These are phyloP conservation scores for Notothenia coriiceps DNA, from an alignment of 2,113 vertebrate species.

Conservation along the genomic window DNA sequence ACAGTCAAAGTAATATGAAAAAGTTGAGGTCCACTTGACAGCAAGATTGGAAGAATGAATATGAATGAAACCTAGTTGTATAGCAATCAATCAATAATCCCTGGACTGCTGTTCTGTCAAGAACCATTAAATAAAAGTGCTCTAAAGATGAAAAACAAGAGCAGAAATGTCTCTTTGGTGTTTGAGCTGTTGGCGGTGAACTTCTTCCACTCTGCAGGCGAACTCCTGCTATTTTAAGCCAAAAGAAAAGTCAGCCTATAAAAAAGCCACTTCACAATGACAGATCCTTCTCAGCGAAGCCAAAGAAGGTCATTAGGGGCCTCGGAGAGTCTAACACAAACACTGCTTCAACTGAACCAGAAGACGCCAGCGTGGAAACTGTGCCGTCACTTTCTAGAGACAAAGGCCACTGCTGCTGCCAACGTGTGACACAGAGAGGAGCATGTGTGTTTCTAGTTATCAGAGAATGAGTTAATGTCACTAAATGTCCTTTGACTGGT, in stretches of 20 bases:
- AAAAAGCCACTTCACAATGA: slow-evolving; percentile 56
- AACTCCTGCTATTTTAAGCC: slow-evolving; percentile 57
- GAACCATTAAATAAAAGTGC: neutral
- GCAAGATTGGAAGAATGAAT: neutral
- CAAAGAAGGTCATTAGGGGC: slow-evolving; percentile 48
- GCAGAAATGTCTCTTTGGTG: neutral
- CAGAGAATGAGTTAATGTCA: slow-evolving; percentile 49
- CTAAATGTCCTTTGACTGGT: slow-evolving; percentile 47
- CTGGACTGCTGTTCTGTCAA: neutral
- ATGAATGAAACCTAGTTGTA: neutral
- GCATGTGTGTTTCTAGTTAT: slow-evolving; percentile 39
- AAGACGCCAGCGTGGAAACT: slow-evolving; percentile 48
- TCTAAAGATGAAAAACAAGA: neutral
- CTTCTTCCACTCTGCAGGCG: slow-evolving; percentile 17
- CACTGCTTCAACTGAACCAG: slow-evolving; percentile 29
- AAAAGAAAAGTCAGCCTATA: slow-evolving; percentile 51
- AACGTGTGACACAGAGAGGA: slow-evolving; percentile 34
- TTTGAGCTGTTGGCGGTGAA: neutral
- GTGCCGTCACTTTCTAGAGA: slow-evolving; percentile 56
- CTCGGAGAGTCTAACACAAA: slow-evolving; percentile 37
- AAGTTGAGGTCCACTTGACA: neutral
- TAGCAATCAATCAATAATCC: neutral
- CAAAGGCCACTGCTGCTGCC: slow-evolving; percentile 59
- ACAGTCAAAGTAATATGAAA: neutral
- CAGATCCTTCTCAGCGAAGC: slow-evolving; percentile 48